Evolutionary conservation across 2,888 invertebrate genomes (phyloP), one percentile per base, ranked within the genome.

Genomic region (Mycalesis mineus): DNA sequence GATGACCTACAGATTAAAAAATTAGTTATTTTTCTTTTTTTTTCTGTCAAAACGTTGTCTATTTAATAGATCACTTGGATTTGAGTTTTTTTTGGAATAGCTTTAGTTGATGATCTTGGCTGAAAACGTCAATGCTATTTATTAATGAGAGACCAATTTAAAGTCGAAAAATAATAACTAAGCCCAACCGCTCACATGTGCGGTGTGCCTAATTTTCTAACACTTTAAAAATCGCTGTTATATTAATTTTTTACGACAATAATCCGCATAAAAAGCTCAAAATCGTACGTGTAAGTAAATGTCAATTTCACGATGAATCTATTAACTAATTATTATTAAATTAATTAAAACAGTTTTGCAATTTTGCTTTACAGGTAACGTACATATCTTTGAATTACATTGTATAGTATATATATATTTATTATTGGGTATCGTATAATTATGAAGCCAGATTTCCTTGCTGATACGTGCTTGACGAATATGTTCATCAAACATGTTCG

Each of bases 301-400:
- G 88, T 88, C 88, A 88, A 88, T 88, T 88, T 78, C 69, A 69
- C 66, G 59, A 65, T 67, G 51, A 57, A 61, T 51, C 36, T 57
- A 58, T 55, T 59, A 57, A 58, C 56, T 58, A 55, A 45, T 45
- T 14, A 29, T 58, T 53, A 45, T 45, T 14, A 29, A 31, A 31
- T 7, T 3, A 28, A 29, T 8, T 15, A 15, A 11, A 37, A 57
- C 57, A 61, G 52, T 59, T 63, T 61, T 73, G 73, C 70, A 73
- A 72, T 84, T 84, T 85, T 84, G 76, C 80, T 81, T 87, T 86
- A 87, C 87, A 88, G 87, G 83, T 77, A 73, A 80, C 75, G 82
- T 85, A 88, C 88, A 89, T 89, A 89, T 89, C 88, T 87, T 84
- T 82, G 80, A 81, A 82, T 77, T 84, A 84, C 85, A 77, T 31